Evolutionary conservation across 2,113 vertebrate species (phyloP).

Genomic region (Sceloporus undulatus): DNA sequence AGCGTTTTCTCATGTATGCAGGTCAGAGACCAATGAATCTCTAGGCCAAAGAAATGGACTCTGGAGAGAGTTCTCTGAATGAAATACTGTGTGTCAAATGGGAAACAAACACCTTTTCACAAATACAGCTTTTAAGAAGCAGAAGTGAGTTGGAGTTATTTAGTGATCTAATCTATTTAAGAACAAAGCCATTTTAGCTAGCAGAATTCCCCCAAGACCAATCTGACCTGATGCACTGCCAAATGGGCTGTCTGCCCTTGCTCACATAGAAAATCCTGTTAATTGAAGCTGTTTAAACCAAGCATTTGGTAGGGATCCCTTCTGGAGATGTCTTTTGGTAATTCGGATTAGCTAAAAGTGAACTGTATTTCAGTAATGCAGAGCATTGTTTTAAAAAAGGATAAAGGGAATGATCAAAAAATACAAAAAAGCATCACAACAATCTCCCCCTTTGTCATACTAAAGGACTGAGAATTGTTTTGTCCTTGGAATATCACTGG

Average conservation of each 20-base stretch:
- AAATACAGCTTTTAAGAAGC: slow-evolving; percentile 62
- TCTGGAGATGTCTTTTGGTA: slow-evolving; percentile 22
- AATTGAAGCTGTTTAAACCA: slow-evolving; percentile 21
- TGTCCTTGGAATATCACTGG: slow-evolving; percentile 75
- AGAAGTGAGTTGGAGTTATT: slow-evolving; percentile 54
- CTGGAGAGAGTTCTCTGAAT: background rate
- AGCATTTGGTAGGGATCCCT: slow-evolving; percentile 16
- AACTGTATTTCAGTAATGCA: background rate
- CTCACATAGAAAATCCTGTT: slow-evolving; percentile 35
- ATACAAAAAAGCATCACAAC: slow-evolving; percentile 54
- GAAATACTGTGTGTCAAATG: background rate
- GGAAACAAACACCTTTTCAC: slow-evolving; percentile 28
- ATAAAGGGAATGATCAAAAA: slow-evolving; percentile 50
- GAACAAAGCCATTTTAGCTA: slow-evolving; percentile 61
- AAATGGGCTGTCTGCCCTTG: slow-evolving; percentile 47
- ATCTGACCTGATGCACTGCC: slow-evolving; percentile 26
- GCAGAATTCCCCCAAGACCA: slow-evolving; percentile 52
- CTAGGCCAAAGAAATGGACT: background rate
- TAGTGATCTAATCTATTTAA: slow-evolving; percentile 39
- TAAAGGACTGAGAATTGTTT: slow-evolving; percentile 72
- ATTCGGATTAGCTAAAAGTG: slow-evolving; percentile 19
- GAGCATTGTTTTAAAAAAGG: slow-evolving; percentile 46
- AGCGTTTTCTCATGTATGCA: background rate
- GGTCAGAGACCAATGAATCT: background rate
- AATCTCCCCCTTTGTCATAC: slow-evolving; percentile 60